Base-by-base conservation (phyloP, 2,113 vertebrate genomes). In the Anser cygnoides region DNA sequence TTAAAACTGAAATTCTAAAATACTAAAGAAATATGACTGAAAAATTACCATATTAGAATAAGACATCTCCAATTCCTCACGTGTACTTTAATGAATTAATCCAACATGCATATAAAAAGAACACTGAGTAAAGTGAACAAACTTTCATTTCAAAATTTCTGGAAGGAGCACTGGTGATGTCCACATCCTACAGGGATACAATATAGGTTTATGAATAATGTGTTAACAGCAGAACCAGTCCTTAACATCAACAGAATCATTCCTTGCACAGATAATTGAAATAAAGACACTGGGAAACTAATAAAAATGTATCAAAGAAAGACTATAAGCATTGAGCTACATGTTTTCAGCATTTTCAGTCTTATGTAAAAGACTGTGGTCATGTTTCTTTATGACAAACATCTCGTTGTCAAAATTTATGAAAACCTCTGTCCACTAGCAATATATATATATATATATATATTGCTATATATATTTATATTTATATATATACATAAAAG, bases 91-190 rank as follows among this genome's bases (percentile, higher is more conserved):
- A 31, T 78, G 76, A 77, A 55, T 80, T 66, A 57, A 43, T 63
- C 43, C 55, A 57, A 29, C 52, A 50, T 54, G 89, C 61, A 58
- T 31, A 14, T 33, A 33, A 61, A 49, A 89, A 88, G 49, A 33
- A 57, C 0, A 0, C 15, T 28, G 41, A 67, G 21, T n/a, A 39
- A 20, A 23, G n/a, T 1, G 6, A 66, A 58, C 5, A 49, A 59
- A 91, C 61, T 43, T 44, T 78, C 26, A 18, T 59, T 81, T 82
- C 50, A 29, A 54, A 23, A 58, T 67, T 78, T 90, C 46, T 46
- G 66, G 57, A 44, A 41, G 37, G n/a, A 49, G 25, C 28, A 35
- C 3, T 52, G 23, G 4, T 74, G 61, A 33, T 35, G 61, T n/a
- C 12, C 41, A 54, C 2, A 1, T 54, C 57, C 67, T 63, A 63